Evolutionary conservation across 2,113 vertebrate genomes (phyloP).

Genomic region (Gadus chalcogrammus): DNA sequence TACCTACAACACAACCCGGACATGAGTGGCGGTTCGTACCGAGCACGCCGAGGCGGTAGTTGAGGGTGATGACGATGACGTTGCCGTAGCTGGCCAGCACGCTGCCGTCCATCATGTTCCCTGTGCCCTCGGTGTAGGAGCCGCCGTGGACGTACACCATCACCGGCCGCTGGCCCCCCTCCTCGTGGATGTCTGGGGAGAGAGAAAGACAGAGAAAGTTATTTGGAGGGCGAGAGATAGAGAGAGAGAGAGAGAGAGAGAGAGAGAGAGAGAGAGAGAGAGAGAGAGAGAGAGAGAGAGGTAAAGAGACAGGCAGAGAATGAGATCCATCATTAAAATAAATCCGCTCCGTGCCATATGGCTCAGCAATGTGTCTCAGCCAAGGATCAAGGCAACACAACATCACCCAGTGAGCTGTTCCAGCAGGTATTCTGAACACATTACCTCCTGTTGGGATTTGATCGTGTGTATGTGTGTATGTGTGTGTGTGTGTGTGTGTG

Average conservation of each 20-base stretch:
- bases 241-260: too few relatives aligned
- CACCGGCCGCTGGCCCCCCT: slow-evolving; percentile 82
- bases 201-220: too few relatives aligned
- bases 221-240: too few relatives aligned
- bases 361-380: not conserved
- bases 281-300: too few relatives aligned
- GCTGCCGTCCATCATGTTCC: slow-evolving; percentile 97
- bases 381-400: slow-evolving; percentile 1
- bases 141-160: slow-evolving; percentile 98
- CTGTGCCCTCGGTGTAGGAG: slow-evolving; percentile 97
- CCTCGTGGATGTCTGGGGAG: slow-evolving; percentile 88
- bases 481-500: not conserved
- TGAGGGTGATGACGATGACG: slow-evolving; percentile 95
- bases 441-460: not conserved
- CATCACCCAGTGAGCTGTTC: not conserved
- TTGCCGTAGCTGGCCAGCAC: slow-evolving; percentile 96
- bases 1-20: too few relatives aligned
- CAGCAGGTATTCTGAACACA: too few relatives aligned
- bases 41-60: slow-evolving; percentile 96
- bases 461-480: not conserved
- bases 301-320: too few relatives aligned
- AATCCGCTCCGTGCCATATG: not conserved
- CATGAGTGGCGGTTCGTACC: slow-evolving; percentile 61
- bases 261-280: too few relatives aligned
- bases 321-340: too few relatives aligned